Evolutionary conservation across 2,113 vertebrate genomes (phyloP).

Genomic region (Sciurus niger): DNA sequence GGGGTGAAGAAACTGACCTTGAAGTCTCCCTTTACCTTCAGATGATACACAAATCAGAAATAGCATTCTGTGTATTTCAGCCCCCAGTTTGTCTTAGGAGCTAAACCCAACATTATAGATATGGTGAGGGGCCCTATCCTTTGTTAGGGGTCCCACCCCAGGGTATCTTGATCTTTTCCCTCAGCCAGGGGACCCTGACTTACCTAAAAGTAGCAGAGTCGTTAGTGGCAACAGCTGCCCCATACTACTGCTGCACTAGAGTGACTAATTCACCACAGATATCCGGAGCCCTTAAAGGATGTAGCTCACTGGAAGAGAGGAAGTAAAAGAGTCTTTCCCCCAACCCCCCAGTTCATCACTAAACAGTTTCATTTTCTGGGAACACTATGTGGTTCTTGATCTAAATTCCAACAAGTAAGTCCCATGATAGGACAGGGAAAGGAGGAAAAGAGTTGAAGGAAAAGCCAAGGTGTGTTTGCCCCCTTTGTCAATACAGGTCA

Average conservation of each 20-base stretch:
- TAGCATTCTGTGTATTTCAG: accelerated
- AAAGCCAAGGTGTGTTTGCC: too few relatives aligned
- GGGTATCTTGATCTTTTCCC: background rate
- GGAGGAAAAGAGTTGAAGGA: background rate
- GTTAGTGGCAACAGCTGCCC: background rate
- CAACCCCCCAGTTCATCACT: background rate
- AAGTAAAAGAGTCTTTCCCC: constrained; percentile 15
- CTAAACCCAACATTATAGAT: background rate
- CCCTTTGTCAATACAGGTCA: accelerated
- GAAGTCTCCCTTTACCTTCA: accelerated
- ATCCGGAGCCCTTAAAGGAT: background rate
- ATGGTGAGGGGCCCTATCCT: background rate
- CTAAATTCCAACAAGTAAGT: background rate
- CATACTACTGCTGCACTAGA: constrained; percentile 57
- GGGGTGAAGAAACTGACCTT: background rate
- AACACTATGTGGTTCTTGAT: constrained; percentile 30
- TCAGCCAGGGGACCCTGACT: constrained; percentile 11
- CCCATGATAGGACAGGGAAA: background rate
- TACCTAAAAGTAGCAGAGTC: constrained; percentile 71
- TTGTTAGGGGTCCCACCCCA: too few relatives aligned
- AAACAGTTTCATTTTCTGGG: constrained; percentile 34
- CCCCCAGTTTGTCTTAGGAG: background rate
- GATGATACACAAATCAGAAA: background rate
- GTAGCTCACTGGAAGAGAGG: constrained; percentile 1
- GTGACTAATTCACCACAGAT: background rate